These are phyloP conservation scores for Sinocyclocheilus anophthalmus DNA, from an alignment of 2,113 vertebrate genomes.

Conservation along the genomic window DNA sequence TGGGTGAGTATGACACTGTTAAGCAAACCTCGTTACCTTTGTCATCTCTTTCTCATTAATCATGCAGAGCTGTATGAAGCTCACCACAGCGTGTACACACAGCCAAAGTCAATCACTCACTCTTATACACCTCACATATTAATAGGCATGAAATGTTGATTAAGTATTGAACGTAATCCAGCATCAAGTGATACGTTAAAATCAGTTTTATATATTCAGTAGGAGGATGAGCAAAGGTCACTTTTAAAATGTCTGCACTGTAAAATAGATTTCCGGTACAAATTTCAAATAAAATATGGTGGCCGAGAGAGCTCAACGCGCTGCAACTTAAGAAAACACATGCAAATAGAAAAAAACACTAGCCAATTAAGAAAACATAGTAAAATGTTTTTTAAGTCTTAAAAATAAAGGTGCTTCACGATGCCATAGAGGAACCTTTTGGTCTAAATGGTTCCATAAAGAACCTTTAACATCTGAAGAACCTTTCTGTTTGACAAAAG, in stretches of 20 bases:
- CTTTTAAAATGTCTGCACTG: neutral
- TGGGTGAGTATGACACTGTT: constrained; percentile 52
- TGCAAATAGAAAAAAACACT: neutral
- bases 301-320: neutral
- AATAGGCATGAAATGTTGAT: constrained; percentile 28
- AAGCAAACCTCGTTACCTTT: constrained; percentile 61
- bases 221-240: neutral
- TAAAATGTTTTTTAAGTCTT: too few relatives aligned
- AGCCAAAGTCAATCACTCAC: constrained; percentile 46
- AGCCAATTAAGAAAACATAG: neutral
- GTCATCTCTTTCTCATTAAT: constrained; percentile 62
- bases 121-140: constrained; percentile 49
- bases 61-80: constrained; percentile 51
- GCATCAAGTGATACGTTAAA: neutral
- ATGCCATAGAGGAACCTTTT: too few relatives aligned
- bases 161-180: neutral
- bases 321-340: too few relatives aligned
- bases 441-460: too few relatives aligned
- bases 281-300: neutral
- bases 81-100: constrained; percentile 47
- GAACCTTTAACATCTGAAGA: too few relatives aligned
- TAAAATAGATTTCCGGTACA: neutral
- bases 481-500: too few relatives aligned
- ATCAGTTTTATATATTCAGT: neutral
- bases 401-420: too few relatives aligned